A percentile compares a stretch with the other conserved stretches of the same genome.
Evolutionary conservation across 2,797 vertebrate genomes (phyloP).

Genomic region (Fistularia commersonii): DNA sequence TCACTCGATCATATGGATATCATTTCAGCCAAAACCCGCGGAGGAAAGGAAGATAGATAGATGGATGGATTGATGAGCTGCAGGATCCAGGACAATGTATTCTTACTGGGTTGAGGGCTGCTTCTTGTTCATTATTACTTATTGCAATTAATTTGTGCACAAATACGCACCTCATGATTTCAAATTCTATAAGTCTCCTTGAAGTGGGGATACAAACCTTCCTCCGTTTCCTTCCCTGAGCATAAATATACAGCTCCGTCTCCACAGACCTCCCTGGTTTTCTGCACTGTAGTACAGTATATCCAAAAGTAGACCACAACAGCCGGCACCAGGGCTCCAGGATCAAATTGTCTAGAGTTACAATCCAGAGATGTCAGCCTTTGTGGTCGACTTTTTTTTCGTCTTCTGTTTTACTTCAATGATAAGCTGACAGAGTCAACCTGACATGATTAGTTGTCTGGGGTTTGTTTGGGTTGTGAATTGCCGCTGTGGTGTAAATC

Average conservation of each 20-base stretch:
- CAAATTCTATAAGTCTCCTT: constrained; percentile 1
- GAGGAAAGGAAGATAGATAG: no score
- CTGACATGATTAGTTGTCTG: constrained; percentile 61
- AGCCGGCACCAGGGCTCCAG: constrained; percentile 19
- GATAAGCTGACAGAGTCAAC: constrained; percentile 53
- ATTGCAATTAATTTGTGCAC: no score
- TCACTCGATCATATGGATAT: no score
- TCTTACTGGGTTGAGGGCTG: no score
- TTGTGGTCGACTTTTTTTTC: constrained; percentile 37
- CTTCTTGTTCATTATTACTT: no score
- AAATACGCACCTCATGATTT: not conserved
- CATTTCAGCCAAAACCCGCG: no score
- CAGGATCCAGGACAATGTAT: no score
- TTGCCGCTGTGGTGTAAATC: constrained; percentile 63
- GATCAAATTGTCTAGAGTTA: constrained; percentile 28
- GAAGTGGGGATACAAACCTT: not conserved
- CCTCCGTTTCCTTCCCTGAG: constrained; percentile 1
- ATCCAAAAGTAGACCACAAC: constrained; percentile 22
- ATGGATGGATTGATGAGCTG: no score
- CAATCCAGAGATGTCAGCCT: constrained; percentile 23
- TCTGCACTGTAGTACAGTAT: constrained; percentile 5
- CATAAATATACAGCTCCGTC: constrained; percentile 9
- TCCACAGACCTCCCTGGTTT: constrained; percentile 33
- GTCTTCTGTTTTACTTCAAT: constrained; percentile 40
- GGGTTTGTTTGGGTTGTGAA: constrained; percentile 57